Base-by-base conservation (phyloP, 2,797 vertebrate species). In the Babyrousa celebensis region DNA sequence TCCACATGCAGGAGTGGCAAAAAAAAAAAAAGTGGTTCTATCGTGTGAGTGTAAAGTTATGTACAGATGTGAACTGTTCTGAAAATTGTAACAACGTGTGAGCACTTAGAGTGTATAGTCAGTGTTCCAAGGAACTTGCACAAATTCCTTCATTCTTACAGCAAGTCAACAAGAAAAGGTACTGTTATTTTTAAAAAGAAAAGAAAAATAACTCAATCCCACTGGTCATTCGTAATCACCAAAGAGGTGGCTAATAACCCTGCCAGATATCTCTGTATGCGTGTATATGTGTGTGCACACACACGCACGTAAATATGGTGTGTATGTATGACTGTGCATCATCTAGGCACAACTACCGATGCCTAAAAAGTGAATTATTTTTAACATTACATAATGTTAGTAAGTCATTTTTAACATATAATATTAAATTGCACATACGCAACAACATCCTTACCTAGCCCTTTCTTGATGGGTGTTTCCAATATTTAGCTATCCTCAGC, bases 21-120 rank as follows among this genome's bases (percentile, higher is more conserved):
- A 48, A 48, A 48, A 48, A 48, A 48, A 48, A 48, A 48, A 48
- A 48, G 9, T 7, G 6, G 2, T 52, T 32, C 80, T 84, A 10
- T 77, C 25, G 2, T 83, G 43, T 91, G 77, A 92, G 40, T 84
- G 85, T 56, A 43, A 92, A 90, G 79, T 25, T 74, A 29, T 43
- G 25, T 77, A 71, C 36, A 78, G 36, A 70, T 40, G 21, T 95
- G 78, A 90, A 72, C 48, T 58, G 6, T 32, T 85, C 54, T 25
- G 60, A 68, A 86, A 80, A 60, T 58, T 56, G 4, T 15, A 56
- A n/a, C 12, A 52, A 3, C 29, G 2, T 32, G 32, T 32, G 9
- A 68, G 8, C 20, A 21, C 6, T 56, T 60, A 21, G 14, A 71
- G 29, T 86, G 40, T 40, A 21, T 32, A 14, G 60, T 25, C 27